Percentiles rank a stretch among this genome's conserved stretches.
phyloP scores from a whole-genome alignment of 1,140 invertebrate species.

The Myzus persicae region DNA sequence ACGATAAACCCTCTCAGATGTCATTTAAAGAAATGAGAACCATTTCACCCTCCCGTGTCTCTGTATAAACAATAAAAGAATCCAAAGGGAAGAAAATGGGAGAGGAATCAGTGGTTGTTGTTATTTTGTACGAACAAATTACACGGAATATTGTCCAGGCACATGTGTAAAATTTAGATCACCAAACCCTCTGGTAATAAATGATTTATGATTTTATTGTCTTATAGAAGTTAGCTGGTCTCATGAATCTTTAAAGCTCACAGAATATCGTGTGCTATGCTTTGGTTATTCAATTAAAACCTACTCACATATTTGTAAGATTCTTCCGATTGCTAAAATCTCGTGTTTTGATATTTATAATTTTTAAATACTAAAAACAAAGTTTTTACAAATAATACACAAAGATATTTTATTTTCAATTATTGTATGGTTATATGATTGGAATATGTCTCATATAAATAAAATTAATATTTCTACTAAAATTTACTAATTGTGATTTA shows the following conservation, averaged over 20 bases:
- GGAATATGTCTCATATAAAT: not conserved
- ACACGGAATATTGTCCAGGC: not conserved
- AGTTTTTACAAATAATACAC: not conserved
- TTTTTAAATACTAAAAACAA: not conserved
- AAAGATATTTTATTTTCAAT: not conserved
- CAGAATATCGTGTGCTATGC: not conserved
- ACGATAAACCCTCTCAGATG: constrained; percentile 14
- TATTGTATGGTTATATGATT: not conserved
- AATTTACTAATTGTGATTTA: not conserved
- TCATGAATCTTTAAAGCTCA: not conserved
- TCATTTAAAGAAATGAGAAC: constrained; percentile 46
- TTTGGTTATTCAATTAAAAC: not conserved
- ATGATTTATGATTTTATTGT: not conserved
- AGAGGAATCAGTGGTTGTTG: not conserved
- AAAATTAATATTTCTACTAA: not conserved
- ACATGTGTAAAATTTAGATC: not conserved
- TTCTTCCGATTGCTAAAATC: not conserved
- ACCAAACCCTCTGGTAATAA: not conserved
- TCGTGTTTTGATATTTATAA: not conserved
- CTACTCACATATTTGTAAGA: not conserved
- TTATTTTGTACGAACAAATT: constrained; percentile 16
- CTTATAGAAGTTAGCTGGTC: not conserved
- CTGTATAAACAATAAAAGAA: constrained; percentile 9
- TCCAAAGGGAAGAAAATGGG: not conserved
- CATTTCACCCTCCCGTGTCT: not conserved